These are phyloP conservation scores for Disparrhopalites patrizii DNA, from an alignment of 2,888 invertebrate species.

Conservation along the genomic window DNA sequence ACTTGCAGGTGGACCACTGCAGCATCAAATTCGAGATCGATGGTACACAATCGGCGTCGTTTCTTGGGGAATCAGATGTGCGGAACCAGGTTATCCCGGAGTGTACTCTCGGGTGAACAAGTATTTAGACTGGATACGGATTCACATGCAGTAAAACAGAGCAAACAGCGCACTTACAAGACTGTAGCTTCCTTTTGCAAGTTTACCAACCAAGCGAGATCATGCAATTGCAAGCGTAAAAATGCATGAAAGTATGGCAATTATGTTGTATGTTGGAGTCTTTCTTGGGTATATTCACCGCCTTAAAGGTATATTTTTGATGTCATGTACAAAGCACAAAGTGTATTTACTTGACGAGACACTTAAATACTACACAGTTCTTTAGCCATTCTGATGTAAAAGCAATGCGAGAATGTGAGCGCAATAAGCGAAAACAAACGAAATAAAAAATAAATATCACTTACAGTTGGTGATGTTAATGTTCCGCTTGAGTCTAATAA, in stretches of 20 bases:
- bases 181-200: too few relatives aligned
- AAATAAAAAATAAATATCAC: conserved; percentile 26
- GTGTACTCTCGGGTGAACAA: conserved; percentile 71
- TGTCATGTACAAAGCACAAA: too few relatives aligned
- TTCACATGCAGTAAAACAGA: conserved; percentile 10
- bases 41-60: conserved; percentile 78
- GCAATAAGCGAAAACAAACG: background rate
- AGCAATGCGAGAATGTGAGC: background rate
- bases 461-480: conserved; percentile 55
- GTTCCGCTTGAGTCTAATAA: conserved; percentile 60
- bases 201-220: too few relatives aligned
- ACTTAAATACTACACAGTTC: too few relatives aligned
- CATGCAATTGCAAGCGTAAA: too few relatives aligned
- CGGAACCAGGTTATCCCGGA: conserved; percentile 69
- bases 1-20: conserved; percentile 75
- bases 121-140: conserved; percentile 68
- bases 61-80: conserved; percentile 74
- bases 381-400: too few relatives aligned
- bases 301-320: too few relatives aligned
- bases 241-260: too few relatives aligned
- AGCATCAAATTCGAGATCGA: conserved; percentile 63
- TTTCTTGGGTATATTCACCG: too few relatives aligned
- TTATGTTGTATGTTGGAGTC: too few relatives aligned
- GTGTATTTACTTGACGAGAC: too few relatives aligned
- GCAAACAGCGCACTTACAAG: too few relatives aligned